phyloP scores from a whole-genome alignment of 1,140 invertebrate genomes.

The Hycleus cichorii region DNA sequence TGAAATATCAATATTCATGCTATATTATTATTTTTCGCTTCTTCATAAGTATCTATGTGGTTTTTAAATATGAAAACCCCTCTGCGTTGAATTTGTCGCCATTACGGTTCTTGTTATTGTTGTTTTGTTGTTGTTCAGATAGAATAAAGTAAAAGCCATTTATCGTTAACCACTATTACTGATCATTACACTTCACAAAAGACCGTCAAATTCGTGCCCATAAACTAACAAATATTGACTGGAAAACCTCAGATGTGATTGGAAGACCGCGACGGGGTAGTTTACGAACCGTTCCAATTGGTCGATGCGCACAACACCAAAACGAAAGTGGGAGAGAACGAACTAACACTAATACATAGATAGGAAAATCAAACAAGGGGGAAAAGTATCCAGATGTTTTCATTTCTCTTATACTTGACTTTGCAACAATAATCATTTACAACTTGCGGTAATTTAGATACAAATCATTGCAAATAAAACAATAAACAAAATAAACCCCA shows the following conservation, averaged over 20 bases:
- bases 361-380: slow-evolving; percentile 19
- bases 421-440: slow-evolving; percentile 14
- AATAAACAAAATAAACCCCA: too few relatives aligned
- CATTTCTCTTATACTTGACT: slow-evolving; percentile 6
- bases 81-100: too few relatives aligned
- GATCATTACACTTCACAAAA: background rate
- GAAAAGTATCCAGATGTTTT: slow-evolving; percentile 16
- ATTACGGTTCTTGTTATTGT: background rate
- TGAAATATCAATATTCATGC: too few relatives aligned
- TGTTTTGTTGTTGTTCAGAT: background rate
- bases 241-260: slow-evolving; percentile 34
- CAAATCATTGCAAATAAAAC: too few relatives aligned
- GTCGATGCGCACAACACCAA: slow-evolving; percentile 5
- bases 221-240: slow-evolving; percentile 36
- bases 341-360: background rate
- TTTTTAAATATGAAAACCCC: too few relatives aligned
- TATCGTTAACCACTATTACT: background rate
- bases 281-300: slow-evolving; percentile 16
- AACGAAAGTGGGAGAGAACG: slow-evolving; percentile 4
- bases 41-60: too few relatives aligned
- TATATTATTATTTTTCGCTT: too few relatives aligned
- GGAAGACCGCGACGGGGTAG: slow-evolving; percentile 27
- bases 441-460: background rate
- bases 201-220: slow-evolving; percentile 26
- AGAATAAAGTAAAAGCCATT: background rate